Evolutionary conservation across 2,888 invertebrate genomes (phyloP).

Genomic region (Lacanobia wlatinum): DNA sequence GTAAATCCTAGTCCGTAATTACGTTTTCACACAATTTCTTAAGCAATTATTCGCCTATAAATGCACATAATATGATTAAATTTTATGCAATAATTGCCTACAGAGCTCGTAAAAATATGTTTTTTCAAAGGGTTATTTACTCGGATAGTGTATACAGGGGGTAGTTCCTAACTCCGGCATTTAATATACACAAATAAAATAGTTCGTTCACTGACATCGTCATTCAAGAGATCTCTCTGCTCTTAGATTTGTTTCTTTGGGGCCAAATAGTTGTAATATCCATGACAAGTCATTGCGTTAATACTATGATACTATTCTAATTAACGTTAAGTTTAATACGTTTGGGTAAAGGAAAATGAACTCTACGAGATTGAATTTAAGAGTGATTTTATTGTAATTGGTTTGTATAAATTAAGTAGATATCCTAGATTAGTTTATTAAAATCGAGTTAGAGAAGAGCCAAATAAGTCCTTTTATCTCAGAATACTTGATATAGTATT

Average conservation of each 20-base stretch:
- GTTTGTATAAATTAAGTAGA: constrained; percentile 68
- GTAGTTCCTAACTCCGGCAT: constrained; percentile 77
- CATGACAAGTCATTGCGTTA: constrained; percentile 88
- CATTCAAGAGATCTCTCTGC: constrained; percentile 81
- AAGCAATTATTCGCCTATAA: constrained; percentile 51
- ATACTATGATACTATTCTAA: constrained; percentile 68
- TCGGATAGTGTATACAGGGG: constrained; percentile 49
- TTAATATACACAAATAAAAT: constrained; percentile 70
- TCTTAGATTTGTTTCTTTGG: constrained; percentile 86
- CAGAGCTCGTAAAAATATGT: constrained; percentile 39
- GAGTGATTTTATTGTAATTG: constrained; percentile 69
- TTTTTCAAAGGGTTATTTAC: constrained; percentile 41
- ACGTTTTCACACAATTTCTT: constrained; percentile 41
- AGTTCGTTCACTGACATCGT: constrained; percentile 64
- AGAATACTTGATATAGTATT: constrained; percentile 52
- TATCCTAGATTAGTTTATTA: constrained; percentile 67
- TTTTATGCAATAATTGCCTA: constrained; percentile 53
- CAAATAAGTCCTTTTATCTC: constrained; percentile 76
- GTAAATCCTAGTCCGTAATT: constrained; percentile 61
- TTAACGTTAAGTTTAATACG: constrained; percentile 60
- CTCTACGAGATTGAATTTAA: constrained; percentile 71
- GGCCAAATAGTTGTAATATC: constrained; percentile 89
- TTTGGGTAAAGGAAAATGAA: constrained; percentile 69
- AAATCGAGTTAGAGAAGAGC: constrained; percentile 74
- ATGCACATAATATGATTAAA: constrained; percentile 43